Evolutionary conservation across 2,113 vertebrate species (phyloP).

Genomic region (Ctenodactylus gundi): DNA sequence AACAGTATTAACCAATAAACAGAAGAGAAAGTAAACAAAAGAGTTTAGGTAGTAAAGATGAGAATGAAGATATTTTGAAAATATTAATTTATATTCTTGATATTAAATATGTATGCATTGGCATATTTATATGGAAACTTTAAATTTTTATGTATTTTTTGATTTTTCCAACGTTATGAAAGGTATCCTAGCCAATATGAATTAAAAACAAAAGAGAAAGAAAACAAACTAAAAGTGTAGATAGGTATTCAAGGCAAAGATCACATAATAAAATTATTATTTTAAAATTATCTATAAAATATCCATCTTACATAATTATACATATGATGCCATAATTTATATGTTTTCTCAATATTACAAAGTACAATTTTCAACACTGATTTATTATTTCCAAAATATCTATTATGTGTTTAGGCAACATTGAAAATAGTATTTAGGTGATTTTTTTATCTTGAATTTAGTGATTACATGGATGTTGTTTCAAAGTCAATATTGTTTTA

Average conservation of each 20-base stretch:
- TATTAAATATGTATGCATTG: background rate
- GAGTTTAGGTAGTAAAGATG: background rate
- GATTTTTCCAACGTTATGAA: background rate
- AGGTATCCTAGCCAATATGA: background rate
- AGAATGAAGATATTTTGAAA: background rate
- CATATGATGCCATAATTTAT: background rate
- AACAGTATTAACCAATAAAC: background rate
- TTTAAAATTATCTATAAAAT: background rate
- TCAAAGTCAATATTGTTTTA: too few relatives aligned
- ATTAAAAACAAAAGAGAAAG: background rate
- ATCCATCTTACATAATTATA: background rate
- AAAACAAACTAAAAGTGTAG: background rate
- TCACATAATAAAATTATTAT: background rate
- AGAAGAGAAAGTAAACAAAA: background rate
- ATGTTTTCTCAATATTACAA: background rate
- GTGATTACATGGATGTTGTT: background rate
- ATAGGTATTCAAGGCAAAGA: background rate
- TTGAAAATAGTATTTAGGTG: background rate
- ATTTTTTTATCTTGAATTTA: too few relatives aligned
- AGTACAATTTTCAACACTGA: background rate
- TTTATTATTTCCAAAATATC: background rate
- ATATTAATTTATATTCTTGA: background rate
- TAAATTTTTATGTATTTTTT: background rate
- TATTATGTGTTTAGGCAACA: background rate
- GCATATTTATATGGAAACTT: background rate